Base-by-base conservation (phyloP, 2,113 vertebrate species). In the Pyrgilauda ruficollis region DNA sequence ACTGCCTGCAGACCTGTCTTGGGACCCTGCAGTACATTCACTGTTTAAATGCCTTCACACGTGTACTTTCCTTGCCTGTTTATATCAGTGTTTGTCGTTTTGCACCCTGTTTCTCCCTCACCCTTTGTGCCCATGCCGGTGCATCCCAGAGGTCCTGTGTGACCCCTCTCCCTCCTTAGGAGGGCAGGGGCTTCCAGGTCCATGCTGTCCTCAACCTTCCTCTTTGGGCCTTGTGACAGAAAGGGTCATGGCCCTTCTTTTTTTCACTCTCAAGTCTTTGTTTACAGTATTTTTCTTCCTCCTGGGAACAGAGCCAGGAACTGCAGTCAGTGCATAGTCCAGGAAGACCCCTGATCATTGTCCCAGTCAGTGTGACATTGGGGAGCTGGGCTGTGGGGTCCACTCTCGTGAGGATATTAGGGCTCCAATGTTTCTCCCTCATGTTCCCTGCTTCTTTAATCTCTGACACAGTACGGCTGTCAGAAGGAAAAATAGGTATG, bases 361-460 rank as follows among this genome's bases (percentile, higher is more conserved):
- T 84, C 81, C 28, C 1, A 2, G 28, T 41, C 28, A 22, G 28
- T 0, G 6, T 73, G 30, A 26, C 13, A 26, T 0, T 83, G 72
- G 50, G 37, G 47, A 73, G 7, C 37, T 0, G 0, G 31, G 22
- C 53, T 61, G 8, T 28, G 22, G 23, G 9, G 15, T 69, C 35
- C 10, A 15, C 4, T 2, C 15, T 33, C 55, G 24, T 10, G 37
- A 61, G 15, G 0, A 0, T 28, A 17, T 46, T 1, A 1, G 22
- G 35, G 28, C 23, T 94, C 18, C 0, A 1, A 4, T 46, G 33
- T 58, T 89, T 74, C 23, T 90, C 10, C 4, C 4, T 77, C 19
- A 11, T 50, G 17, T 74, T 89, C 30, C 21, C 9, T 76, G 3
- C 39, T 84, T 13, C n/a, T 77, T 90, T 80, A 31, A 16, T 81